Evolutionary conservation across 2,888 invertebrate genomes (phyloP), one percentile per base, ranked within the genome.

Genomic region (Ametastegia equiseti): DNA sequence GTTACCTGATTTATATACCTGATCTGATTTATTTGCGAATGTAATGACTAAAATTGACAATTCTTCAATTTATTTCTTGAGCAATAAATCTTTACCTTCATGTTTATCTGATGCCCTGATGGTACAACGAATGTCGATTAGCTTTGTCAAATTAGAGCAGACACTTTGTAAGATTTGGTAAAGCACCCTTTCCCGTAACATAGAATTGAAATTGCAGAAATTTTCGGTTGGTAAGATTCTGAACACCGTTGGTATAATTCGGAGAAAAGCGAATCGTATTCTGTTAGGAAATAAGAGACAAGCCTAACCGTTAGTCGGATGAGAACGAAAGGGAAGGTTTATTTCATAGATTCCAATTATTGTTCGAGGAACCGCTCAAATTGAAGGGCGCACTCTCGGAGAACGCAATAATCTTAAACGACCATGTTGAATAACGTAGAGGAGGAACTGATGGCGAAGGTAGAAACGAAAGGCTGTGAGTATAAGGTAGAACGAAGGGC

Each of bases 401-500:
- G 75, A 45, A 71, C 78, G 69, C 69, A 83, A 82, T 80, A 77
- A 82, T 82, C 80, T 80, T 82, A 82, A 82, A 75, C 65, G 80
- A 81, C 80, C 77, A 80, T 80, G 81, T 83, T 82, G 81, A 83
- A 83, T 83, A 83, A 82, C 82, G 80, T 71, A 65, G 60, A 78
- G 60, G 54, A 77, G 80, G 42, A 23, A 73, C 33, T 75, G 54
- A 57, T 19, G 73, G 42, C 39, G 27, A 50, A 65, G 30, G 77
- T 23, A 54, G 45, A 36, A 45, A 13, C 13, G 23, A 42, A n/a
- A 36, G 63, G 27, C 63, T 47, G n/a, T n/a, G 80, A 80, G 63
- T 47, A 9, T 45, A 15, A 80, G 71, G 69, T 27, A 36, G 47
- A 60, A 30, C 1, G n/a, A n/a, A n/a, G n/a, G n/a, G n/a, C n/a